A percentile compares a stretch with the other conserved stretches of the same genome.
phyloP scores from a whole-genome alignment of 2,888 invertebrate genomes.

The Phasia obesa region DNA sequence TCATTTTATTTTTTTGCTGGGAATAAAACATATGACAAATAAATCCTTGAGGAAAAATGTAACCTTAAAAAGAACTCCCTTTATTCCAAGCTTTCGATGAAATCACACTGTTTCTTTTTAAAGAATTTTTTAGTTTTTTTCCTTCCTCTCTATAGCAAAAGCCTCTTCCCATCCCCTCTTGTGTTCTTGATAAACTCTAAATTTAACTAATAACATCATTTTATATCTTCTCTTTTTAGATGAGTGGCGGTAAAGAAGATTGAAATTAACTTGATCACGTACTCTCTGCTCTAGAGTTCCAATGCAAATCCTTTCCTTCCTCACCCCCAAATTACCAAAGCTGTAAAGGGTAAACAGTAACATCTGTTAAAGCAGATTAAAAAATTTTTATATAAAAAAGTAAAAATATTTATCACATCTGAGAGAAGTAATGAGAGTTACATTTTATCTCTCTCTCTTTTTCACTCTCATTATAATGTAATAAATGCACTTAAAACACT shows the following conservation, averaged over 20 bases:
- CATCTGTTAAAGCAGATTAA: constrained; percentile 56
- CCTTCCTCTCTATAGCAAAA: too few relatives aligned
- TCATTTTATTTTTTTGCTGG: too few relatives aligned
- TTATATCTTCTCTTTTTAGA: constrained; percentile 72
- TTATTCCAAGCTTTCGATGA: too few relatives aligned
- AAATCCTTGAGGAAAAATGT: too few relatives aligned
- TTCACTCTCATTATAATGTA: not conserved
- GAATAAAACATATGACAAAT: too few relatives aligned
- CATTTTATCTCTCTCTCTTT: constrained; percentile 6
- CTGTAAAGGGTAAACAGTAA: constrained; percentile 49
- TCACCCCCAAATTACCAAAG: constrained; percentile 31
- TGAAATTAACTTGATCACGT: constrained; percentile 69
- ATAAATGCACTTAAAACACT: constrained; percentile 73
- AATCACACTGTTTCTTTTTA: too few relatives aligned
- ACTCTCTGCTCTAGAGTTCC: constrained; percentile 47
- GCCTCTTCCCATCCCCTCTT: too few relatives aligned
- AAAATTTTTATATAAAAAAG: not conserved
- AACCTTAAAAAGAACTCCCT: too few relatives aligned
- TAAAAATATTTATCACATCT: not conserved
- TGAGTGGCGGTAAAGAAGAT: constrained; percentile 78
- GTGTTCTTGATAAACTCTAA: too few relatives aligned
- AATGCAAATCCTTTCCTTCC: constrained; percentile 12
- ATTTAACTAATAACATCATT: constrained; percentile 14
- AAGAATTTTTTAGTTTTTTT: too few relatives aligned
- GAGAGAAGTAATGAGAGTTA: not conserved